Conservation (phyloP, 2,797 vertebrate genomes). For the Prunella strophiata region DNA sequence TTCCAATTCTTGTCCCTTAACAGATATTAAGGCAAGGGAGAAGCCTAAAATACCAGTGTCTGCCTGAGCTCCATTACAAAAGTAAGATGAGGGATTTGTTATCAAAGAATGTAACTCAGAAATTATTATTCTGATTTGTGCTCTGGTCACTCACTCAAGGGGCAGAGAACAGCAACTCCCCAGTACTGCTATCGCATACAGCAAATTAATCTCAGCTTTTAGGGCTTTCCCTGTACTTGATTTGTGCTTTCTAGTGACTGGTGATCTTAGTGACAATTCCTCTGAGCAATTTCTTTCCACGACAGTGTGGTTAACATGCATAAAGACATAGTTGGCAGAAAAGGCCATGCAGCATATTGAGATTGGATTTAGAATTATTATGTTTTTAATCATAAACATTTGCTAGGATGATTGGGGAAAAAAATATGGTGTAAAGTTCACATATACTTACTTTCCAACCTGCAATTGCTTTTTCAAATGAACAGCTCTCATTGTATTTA, state of each 20-base stretch:
- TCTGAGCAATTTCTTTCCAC: conserved; percentile 65
- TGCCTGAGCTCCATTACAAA: neutral
- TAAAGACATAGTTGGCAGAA: conserved; percentile 48
- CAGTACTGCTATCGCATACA: neutral
- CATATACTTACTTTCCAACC: conserved; percentile 59
- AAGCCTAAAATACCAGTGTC: neutral
- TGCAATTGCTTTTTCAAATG: conserved; percentile 76
- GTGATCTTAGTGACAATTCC: conserved; percentile 26
- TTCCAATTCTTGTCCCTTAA: neutral
- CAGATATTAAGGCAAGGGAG: neutral
- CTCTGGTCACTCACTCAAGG: neutral
- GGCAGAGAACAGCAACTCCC: neutral
- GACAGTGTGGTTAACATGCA: conserved; percentile 70
- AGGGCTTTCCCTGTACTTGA: neutral
- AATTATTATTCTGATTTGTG: neutral
- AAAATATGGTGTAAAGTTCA: neutral
- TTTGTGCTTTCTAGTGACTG: neutral
- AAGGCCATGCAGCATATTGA: conserved; percentile 72
- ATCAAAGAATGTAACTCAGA: neutral
- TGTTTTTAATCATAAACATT: conserved; percentile 9
- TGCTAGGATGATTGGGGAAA: neutral
- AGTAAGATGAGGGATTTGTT: neutral
- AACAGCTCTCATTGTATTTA: conserved; percentile 67
- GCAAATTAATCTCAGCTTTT: neutral
- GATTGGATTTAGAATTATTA: neutral